Evolutionary conservation across 2,797 vertebrate species (phyloP).

Genomic region (Chiroxiphia lanceolata): DNA sequence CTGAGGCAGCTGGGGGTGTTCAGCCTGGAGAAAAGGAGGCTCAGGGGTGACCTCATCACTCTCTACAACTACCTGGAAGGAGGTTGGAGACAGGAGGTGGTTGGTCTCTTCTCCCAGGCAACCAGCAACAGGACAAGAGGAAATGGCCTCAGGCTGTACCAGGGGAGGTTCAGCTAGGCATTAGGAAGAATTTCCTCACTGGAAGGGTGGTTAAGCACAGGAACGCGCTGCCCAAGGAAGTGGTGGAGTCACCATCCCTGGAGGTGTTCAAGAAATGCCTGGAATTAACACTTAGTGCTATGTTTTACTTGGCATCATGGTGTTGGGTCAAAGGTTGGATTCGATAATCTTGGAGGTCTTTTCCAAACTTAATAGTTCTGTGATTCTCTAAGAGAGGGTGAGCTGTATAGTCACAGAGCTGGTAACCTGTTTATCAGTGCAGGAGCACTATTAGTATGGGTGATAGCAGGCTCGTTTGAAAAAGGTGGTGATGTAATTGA

Average conservation of each 20-base stretch:
- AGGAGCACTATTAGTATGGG: neutral
- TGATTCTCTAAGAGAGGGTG: neutral
- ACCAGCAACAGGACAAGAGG: neutral
- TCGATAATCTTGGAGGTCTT: neutral
- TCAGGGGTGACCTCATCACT: neutral
- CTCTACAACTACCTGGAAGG: neutral
- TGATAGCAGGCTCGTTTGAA: neutral
- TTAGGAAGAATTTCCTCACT: neutral
- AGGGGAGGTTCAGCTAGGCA: neutral
- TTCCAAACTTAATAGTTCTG: neutral
- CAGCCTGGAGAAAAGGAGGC: neutral
- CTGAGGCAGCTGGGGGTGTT: neutral
- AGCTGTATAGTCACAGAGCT: neutral
- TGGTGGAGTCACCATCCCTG: neutral
- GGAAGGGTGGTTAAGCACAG: neutral
- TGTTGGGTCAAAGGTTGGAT: neutral
- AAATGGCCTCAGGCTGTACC: neutral
- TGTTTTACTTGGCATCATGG: neutral
- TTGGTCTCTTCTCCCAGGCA: neutral
- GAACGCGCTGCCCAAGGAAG: neutral
- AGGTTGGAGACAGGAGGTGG: neutral
- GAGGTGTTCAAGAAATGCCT: neutral
- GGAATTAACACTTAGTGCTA: neutral
- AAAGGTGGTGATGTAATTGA: conserved; percentile 8
- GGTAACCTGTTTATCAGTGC: neutral